phyloP scores from a whole-genome alignment of 2,888 invertebrate species.

The Galerucella nymphaeae region DNA sequence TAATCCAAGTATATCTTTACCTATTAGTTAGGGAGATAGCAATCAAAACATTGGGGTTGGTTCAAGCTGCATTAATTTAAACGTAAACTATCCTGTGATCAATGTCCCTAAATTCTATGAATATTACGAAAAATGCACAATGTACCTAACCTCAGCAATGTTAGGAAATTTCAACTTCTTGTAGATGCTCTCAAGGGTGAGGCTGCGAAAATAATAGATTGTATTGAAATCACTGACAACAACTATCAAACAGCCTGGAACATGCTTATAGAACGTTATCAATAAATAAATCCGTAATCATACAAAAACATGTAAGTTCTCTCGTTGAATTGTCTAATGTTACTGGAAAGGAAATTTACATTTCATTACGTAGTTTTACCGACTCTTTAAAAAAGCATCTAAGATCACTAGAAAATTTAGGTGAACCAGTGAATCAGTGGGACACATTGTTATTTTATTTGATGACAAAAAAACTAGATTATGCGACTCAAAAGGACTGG shows the following conservation, averaged over 20 bases:
- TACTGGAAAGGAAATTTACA: background rate
- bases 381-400: background rate
- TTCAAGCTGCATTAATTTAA: too few relatives aligned
- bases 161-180: too few relatives aligned
- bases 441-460: background rate
- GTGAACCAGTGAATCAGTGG: background rate
- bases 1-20: too few relatives aligned
- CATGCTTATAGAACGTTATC: background rate
- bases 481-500: background rate
- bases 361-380: background rate
- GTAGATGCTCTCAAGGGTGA: too few relatives aligned
- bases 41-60: too few relatives aligned
- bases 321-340: background rate
- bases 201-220: background rate
- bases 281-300: background rate
- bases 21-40: too few relatives aligned
- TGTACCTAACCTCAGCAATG: too few relatives aligned
- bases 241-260: background rate
- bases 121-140: background rate
- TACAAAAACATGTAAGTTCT: slow-evolving; percentile 6
- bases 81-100: too few relatives aligned
- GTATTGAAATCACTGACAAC: background rate
- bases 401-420: background rate
- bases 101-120: too few relatives aligned
- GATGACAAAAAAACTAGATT: background rate